Conservation (phyloP, 2,113 vertebrate genomes). For the Danio rerio region GRCz12tu NC_133183.1:63470001-63470500, state of each 20-base stretch:
- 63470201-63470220: slow-evolving; percentile 57
- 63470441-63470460: no score
- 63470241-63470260: slow-evolving; percentile 99
- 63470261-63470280: slow-evolving; percentile 99
- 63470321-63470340: slow-evolving; percentile 86
- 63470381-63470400: neutral
- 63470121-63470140: no score
- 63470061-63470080: neutral
- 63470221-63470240: slow-evolving; percentile 97
- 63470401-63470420: no score
- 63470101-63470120: neutral
- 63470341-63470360: slow-evolving; percentile 94
- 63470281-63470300: slow-evolving; percentile 99
- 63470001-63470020: neutral
- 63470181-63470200: neutral
- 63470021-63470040: neutral
- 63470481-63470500: no score
- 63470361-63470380: slow-evolving; percentile 73
- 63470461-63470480: no score
- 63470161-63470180: neutral
- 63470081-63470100: neutral
- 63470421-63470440: no score
- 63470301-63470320: slow-evolving; percentile 98
- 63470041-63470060: neutral
- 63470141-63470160: neutral